Percentiles rank a stretch among this genome's conserved stretches.
Evolutionary conservation across 2,113 vertebrate species (phyloP).

Genomic region (Etheostoma spectabile): DNA sequence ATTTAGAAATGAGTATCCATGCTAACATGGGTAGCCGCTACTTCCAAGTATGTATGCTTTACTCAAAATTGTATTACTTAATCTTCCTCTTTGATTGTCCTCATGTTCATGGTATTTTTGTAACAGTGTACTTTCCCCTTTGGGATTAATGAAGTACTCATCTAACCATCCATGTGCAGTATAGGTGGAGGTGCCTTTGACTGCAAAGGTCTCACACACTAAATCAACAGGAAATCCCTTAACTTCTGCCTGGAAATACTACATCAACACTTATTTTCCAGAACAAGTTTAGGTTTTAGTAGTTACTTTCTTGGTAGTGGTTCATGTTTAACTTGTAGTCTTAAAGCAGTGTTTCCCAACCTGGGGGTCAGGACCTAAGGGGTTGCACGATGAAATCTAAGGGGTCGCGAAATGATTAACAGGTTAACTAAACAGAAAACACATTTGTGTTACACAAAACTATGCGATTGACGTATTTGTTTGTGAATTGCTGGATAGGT

Average conservation of each 20-base stretch:
- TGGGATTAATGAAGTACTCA: neutral
- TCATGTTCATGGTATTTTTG: neutral
- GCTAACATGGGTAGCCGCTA: neutral
- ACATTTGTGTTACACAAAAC: neutral
- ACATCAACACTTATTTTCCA: neutral
- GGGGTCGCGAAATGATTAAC: neutral
- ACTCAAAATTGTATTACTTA: neutral
- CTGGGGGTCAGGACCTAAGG: too few species aligned
- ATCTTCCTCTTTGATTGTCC: neutral
- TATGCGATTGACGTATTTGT: neutral
- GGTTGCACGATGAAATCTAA: neutral
- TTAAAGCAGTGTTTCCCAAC: neutral
- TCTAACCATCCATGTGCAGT: neutral
- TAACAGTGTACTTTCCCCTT: neutral
- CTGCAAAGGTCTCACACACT: neutral
- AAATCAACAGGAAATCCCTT: slow-evolving; percentile 7
- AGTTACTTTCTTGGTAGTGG: neutral
- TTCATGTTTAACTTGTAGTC: neutral
- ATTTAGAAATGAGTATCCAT: neutral
- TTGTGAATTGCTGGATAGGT: neutral
- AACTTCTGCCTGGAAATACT: neutral
- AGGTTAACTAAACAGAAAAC: too few species aligned
- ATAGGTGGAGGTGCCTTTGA: neutral
- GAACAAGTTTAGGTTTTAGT: neutral
- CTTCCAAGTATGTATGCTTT: neutral